Conservation (phyloP, 1,140 invertebrate genomes). For the Goniozus legneri region DNA sequence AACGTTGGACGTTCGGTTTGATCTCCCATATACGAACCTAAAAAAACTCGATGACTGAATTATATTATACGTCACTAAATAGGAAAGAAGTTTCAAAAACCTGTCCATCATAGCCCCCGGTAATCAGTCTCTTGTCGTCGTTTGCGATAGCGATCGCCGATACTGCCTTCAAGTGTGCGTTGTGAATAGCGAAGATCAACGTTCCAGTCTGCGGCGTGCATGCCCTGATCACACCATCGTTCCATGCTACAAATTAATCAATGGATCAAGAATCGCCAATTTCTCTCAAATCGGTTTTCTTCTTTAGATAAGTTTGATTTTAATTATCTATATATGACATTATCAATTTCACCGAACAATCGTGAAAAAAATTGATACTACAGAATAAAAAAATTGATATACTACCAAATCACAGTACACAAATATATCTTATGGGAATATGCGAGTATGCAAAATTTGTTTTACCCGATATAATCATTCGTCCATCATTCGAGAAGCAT, state of each 20-base stretch:
- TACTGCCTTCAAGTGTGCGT: slow-evolving; percentile 85
- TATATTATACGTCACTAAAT: slow-evolving; percentile 1
- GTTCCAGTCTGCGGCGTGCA: slow-evolving; percentile 80
- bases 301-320: background rate
- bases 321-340: too few relatives aligned
- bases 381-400: too few relatives aligned
- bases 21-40: slow-evolving; percentile 75
- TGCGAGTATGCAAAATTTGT: too few relatives aligned
- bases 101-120: slow-evolving; percentile 85
- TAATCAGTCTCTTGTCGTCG: slow-evolving; percentile 72
- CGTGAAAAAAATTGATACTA: too few relatives aligned
- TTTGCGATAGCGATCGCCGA: slow-evolving; percentile 72
- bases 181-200: slow-evolving; percentile 74
- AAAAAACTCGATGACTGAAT: slow-evolving; percentile 8
- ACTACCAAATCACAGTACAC: too few relatives aligned
- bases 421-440: too few relatives aligned
- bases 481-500: slow-evolving; percentile 74
- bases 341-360: too few relatives aligned
- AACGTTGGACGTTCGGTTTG: slow-evolving; percentile 59
- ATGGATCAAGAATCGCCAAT: too few relatives aligned
- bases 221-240: slow-evolving; percentile 82
- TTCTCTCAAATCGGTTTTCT: background rate
- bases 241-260: slow-evolving; percentile 67
- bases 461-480: slow-evolving; percentile 73
- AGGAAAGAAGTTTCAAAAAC: slow-evolving; percentile 47